Conservation (phyloP, 2,797 vertebrate genomes). For the Clarias pachynema region DNA sequence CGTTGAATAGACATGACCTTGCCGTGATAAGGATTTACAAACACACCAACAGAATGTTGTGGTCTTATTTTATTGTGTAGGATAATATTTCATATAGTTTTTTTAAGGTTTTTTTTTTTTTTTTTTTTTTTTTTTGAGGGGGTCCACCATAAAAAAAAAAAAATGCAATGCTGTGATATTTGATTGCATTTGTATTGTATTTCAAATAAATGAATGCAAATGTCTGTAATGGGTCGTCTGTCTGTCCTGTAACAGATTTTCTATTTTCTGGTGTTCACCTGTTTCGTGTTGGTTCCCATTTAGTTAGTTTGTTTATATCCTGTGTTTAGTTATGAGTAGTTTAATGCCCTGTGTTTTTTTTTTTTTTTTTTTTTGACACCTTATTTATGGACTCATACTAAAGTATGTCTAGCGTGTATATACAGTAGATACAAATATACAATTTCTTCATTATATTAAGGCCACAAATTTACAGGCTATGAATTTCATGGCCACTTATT, state of each 20-base stretch:
- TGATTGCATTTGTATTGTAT: not conserved
- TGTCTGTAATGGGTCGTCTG: not conserved
- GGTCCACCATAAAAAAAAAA: not conserved
- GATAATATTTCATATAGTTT: not conserved
- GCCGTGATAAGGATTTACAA: conserved; percentile 39
- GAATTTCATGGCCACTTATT: not conserved
- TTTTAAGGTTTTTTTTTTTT: not conserved
- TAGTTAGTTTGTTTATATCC: not conserved
- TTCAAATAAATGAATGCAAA: not conserved
- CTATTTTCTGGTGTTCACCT: not conserved
- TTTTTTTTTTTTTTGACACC: not conserved
- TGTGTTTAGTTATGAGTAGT: not conserved
- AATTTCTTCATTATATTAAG: not conserved
- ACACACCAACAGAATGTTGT: not conserved
- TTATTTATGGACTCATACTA: not conserved
- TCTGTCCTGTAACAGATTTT: not conserved
- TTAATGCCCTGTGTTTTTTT: not conserved
- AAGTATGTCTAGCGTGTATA: not conserved
- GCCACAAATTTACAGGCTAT: not conserved
- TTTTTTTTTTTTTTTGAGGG: not conserved
- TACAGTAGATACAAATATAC: not conserved
- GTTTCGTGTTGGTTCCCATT: not conserved
- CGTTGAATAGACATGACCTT: conserved; percentile 60
- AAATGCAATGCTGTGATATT: not conserved
- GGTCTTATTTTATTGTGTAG: not conserved